These are phyloP conservation scores for Micromesistius poutassou DNA, from an alignment of 2,797 vertebrate genomes.

Conservation along the genomic window DNA sequence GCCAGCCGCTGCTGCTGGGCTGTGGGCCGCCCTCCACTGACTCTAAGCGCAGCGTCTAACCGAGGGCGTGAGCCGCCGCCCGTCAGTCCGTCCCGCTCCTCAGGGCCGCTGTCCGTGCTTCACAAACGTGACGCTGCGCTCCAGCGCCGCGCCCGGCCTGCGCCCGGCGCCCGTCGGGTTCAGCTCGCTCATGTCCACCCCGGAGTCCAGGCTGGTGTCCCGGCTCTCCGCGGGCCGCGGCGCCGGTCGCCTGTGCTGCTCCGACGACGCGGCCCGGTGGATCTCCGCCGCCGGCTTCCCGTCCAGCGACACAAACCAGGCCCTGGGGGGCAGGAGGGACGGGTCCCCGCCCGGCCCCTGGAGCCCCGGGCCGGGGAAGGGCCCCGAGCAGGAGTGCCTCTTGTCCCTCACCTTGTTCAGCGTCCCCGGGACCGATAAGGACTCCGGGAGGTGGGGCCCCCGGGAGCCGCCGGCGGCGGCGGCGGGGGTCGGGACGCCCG, in stretches of 20 bases:
- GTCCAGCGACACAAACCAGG: conserved; percentile 94
- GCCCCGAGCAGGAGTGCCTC: conserved; percentile 51
- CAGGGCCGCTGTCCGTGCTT: conserved; percentile 56
- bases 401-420: conserved; percentile 78
- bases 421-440: conserved; percentile 83
- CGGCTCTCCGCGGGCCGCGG: conserved; percentile 73
- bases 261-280: conserved; percentile 77
- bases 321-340: conserved; percentile 79
- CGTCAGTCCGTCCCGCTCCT: not conserved
- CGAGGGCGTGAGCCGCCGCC: too few relatives aligned
- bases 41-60: not conserved
- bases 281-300: conserved; percentile 88
- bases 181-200: conserved; percentile 89
- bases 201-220: conserved; percentile 88
- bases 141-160: conserved; percentile 62
- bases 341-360: conserved; percentile 74
- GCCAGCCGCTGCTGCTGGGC: too few relatives aligned
- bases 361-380: conserved; percentile 73
- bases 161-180: conserved; percentile 63
- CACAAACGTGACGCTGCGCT: conserved; percentile 83
- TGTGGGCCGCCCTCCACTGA: too few relatives aligned
- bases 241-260: conserved; percentile 81
- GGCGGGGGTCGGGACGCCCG: not conserved
- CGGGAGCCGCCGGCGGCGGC: not conserved
- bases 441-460: conserved; percentile 78